A percentile compares a stretch with the other conserved stretches of the same genome.
These are phyloP conservation scores for Stigmatopora argus DNA, from an alignment of 2,113 vertebrate species.

Conservation along the genomic window DNA sequence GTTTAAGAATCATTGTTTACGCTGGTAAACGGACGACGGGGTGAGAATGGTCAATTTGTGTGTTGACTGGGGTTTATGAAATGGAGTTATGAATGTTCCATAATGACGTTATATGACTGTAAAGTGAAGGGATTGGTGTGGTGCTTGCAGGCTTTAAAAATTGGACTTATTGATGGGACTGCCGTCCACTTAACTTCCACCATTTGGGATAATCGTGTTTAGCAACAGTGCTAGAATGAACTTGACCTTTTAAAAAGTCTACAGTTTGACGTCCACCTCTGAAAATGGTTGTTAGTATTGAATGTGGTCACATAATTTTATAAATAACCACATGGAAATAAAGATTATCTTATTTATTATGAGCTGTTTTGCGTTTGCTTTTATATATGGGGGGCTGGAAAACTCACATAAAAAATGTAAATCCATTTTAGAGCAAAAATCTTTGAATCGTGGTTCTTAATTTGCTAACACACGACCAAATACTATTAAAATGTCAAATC, in stretches of 20 bases:
- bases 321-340: conserved; percentile 76
- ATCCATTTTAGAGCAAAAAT: too few relatives aligned
- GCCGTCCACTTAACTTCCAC: conserved; percentile 12
- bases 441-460: too few relatives aligned
- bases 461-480: too few relatives aligned
- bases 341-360: conserved; percentile 80
- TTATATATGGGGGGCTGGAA: too few relatives aligned
- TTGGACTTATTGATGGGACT: conserved; percentile 11
- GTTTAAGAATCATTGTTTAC: conserved; percentile 46
- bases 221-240: conserved; percentile 3
- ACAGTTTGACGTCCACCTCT: conserved; percentile 62
- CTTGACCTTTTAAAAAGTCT: conserved; percentile 31
- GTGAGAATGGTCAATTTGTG: conserved; percentile 50
- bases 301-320: conserved; percentile 77
- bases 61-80: conserved; percentile 60
- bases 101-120: conserved; percentile 62
- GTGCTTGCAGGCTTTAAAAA: conserved; percentile 50
- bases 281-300: conserved; percentile 73
- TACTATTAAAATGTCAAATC: too few relatives aligned
- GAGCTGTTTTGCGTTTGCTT: conserved; percentile 20
- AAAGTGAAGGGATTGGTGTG: conserved; percentile 61
- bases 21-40: conserved; percentile 37
- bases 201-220: conserved; percentile 1
- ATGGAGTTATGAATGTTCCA: conserved; percentile 57
- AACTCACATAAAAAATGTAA: too few relatives aligned